These are phyloP conservation scores for Larimichthys crocea DNA, from an alignment of 2,113 vertebrate genomes.

Conservation along the genomic window DNA sequence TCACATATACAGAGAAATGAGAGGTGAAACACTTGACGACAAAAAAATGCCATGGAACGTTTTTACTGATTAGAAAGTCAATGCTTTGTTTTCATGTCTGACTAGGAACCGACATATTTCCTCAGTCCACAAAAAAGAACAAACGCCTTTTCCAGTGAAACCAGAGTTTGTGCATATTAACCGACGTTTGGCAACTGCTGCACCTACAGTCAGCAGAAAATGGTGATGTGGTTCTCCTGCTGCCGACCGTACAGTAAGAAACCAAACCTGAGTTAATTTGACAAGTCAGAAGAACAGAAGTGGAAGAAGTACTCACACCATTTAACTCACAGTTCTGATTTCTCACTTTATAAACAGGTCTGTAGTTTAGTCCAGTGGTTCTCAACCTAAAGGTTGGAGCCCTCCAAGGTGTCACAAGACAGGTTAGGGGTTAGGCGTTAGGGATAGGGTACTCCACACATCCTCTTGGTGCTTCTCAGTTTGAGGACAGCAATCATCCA, in stretches of 20 bases:
- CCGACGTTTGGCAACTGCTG: background rate
- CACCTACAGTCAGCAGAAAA: constrained; percentile 23
- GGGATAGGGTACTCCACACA: too few species aligned
- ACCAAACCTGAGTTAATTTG: constrained; percentile 18
- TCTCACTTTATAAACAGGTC: too few species aligned
- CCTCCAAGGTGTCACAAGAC: too few species aligned
- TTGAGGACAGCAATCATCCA: too few species aligned
- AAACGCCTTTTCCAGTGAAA: background rate
- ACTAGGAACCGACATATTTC: background rate
- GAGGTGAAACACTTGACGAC: background rate
- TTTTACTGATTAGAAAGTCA: constrained; percentile 4
- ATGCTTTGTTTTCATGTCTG: background rate
- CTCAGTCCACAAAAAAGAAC: background rate
- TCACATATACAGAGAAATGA: background rate
- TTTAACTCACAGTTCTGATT: too few species aligned
- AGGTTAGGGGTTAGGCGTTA: too few species aligned
- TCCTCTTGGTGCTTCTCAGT: too few species aligned
- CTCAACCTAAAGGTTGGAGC: too few species aligned
- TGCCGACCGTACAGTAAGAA: background rate
- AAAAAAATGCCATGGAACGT: background rate
- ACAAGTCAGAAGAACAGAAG: background rate
- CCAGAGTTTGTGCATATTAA: constrained; percentile 14
- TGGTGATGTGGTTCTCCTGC: background rate
- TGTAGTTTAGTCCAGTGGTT: too few species aligned
- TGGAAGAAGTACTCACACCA: too few species aligned